Percentiles rank a stretch among this genome's conserved stretches.
These are phyloP conservation scores for Archocentrus centrarchus DNA, from an alignment of 2,113 vertebrate genomes.

Conservation along the genomic window DNA sequence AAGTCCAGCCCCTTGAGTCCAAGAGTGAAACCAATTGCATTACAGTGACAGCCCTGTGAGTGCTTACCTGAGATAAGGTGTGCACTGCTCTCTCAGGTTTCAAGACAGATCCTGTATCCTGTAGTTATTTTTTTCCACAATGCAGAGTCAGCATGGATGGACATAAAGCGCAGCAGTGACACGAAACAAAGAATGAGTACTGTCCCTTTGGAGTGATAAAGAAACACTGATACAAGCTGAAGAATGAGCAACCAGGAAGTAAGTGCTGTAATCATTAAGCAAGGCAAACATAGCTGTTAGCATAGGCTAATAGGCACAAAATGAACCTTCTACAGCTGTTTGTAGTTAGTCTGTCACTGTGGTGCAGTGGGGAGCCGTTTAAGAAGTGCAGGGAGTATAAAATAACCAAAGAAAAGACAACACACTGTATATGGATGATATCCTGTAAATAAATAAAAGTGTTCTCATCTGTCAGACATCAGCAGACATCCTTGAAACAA, in stretches of 20 bases:
- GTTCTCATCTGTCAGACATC: conserved; percentile 6
- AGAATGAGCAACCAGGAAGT: conserved; percentile 69
- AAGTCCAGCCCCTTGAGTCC: conserved; percentile 35
- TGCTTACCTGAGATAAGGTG: background rate
- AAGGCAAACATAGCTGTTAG: conserved; percentile 1
- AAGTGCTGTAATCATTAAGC: conserved; percentile 56
- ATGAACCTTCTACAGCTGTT: background rate
- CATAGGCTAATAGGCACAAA: background rate
- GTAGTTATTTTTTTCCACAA: conserved; percentile 10
- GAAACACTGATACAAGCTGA: background rate
- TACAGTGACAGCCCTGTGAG: background rate
- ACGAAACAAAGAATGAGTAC: background rate
- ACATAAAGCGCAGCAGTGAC: background rate
- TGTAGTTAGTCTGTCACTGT: background rate
- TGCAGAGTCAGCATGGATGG: background rate
- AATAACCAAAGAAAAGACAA: too few relatives aligned
- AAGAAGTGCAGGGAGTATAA: background rate
- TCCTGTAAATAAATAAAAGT: background rate
- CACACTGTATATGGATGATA: background rate
- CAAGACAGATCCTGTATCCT: conserved; percentile 45
- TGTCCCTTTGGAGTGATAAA: background rate
- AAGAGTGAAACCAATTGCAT: conserved; percentile 29
- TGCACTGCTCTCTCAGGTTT: conserved; percentile 47
- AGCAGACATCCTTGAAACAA: conserved; percentile 34
- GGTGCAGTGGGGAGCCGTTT: background rate